Percentiles rank a stretch among this genome's conserved stretches.
Evolutionary conservation across 2,113 vertebrate species (phyloP).

Genomic region (Morone saxatilis): DNA sequence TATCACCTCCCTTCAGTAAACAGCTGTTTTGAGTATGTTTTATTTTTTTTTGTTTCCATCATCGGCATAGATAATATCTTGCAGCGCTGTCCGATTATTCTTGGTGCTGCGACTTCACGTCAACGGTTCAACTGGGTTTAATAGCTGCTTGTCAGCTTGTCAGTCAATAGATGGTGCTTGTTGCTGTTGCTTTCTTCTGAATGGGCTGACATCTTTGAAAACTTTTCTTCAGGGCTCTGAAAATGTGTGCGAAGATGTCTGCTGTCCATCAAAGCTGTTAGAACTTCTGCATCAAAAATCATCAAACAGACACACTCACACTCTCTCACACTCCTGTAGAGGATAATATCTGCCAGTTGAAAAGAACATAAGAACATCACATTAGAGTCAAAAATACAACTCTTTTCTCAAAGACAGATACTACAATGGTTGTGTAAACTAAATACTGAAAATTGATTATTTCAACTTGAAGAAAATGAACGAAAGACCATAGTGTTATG

Average conservation of each 20-base stretch:
- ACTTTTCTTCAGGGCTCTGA: conserved; percentile 33
- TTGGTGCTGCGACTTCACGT: conserved; percentile 31
- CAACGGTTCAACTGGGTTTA: conserved; percentile 62
- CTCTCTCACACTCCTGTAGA: not conserved
- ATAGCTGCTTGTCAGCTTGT: conserved; percentile 70
- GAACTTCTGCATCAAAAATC: conserved; percentile 29
- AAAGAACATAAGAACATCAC: conserved; percentile 9
- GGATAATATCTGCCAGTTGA: conserved; percentile 6
- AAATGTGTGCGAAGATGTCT: conserved; percentile 12
- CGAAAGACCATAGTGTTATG: not conserved
- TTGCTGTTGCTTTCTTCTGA: conserved; percentile 45
- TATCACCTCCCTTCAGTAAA: conserved; percentile 8
- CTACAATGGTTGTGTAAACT: not conserved
- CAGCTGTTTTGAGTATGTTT: not conserved
- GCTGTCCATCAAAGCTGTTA: conserved; percentile 36
- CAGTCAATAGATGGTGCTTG: conserved; percentile 52
- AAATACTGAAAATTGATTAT: not conserved
- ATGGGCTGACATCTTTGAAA: conserved; percentile 49
- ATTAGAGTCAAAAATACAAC: not conserved
- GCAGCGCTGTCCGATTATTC: conserved; percentile 12
- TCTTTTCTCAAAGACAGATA: not conserved
- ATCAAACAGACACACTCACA: conserved; percentile 16
- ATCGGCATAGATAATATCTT: conserved; percentile 22
- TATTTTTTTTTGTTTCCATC: conserved; percentile 13
- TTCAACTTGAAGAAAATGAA: not conserved